Percentiles rank a stretch among this genome's conserved stretches.
phyloP scores from a whole-genome alignment of 2,113 vertebrate species.

The Poecile atricapillus region DNA sequence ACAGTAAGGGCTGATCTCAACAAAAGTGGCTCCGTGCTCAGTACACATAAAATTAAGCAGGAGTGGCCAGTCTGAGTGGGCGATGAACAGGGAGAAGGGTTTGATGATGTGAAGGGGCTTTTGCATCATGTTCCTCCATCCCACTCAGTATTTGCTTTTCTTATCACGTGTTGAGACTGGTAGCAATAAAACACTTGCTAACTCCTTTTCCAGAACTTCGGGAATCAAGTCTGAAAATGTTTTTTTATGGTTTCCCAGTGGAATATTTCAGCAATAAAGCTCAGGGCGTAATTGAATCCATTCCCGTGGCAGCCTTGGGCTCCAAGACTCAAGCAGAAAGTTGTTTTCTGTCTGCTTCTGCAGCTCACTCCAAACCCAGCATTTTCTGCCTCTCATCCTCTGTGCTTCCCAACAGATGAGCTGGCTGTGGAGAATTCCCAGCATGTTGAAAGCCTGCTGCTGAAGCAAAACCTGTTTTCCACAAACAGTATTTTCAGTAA shows the following conservation, averaged over 20 bases:
- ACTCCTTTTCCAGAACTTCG: not conserved
- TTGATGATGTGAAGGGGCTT: not conserved
- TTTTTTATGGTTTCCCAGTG: conserved; percentile 15
- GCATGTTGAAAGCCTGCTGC: not conserved
- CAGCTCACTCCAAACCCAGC: not conserved
- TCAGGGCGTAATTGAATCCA: not conserved
- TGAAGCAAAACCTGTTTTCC: not conserved
- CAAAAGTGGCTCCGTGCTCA: not conserved
- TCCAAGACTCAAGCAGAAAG: not conserved
- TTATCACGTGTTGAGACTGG: not conserved
- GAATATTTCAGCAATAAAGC: conserved; percentile 12
- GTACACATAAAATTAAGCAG: not conserved
- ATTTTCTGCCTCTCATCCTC: not conserved
- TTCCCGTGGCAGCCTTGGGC: not conserved
- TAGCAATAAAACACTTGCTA: not conserved
- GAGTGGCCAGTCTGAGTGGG: not conserved
- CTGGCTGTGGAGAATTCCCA: not conserved
- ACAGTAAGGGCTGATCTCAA: not conserved
- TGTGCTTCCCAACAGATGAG: not conserved
- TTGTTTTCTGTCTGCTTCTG: not conserved
- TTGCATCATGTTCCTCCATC: not conserved
- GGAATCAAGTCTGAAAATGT: conserved; percentile 11
- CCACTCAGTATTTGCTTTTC: not conserved
- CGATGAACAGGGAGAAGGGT: not conserved
- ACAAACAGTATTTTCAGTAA: not conserved